phyloP scores from a whole-genome alignment of 2,797 vertebrate species.

The Ctenopoma multispine region DNA sequence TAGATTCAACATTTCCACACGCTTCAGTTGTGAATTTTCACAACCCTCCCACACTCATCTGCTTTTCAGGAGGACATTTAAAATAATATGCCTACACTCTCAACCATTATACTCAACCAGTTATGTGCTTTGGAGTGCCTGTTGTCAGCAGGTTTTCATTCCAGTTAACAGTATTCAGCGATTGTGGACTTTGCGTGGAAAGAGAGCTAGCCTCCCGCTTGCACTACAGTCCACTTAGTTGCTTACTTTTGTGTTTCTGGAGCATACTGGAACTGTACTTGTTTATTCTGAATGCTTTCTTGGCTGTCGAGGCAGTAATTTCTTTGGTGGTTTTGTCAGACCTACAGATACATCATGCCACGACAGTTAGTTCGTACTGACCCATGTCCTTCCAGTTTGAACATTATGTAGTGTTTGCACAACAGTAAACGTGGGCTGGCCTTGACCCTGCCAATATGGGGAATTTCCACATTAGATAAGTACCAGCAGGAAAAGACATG shows the following conservation, averaged over 20 bases:
- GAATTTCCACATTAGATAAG: slow-evolving; percentile 27
- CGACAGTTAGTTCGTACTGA: not conserved
- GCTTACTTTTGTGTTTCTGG: not conserved
- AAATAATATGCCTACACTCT: not conserved
- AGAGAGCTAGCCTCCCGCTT: not conserved
- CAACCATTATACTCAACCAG: too few species aligned
- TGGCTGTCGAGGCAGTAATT: not conserved
- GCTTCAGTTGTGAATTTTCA: slow-evolving; percentile 1
- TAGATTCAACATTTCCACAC: not conserved
- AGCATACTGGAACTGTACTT: not conserved
- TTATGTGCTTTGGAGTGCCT: not conserved
- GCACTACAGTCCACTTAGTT: not conserved
- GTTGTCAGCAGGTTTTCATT: not conserved
- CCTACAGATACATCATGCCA: not conserved
- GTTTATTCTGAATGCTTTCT: not conserved
- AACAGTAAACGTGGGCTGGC: slow-evolving; percentile 11
- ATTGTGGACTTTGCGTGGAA: not conserved
- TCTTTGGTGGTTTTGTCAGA: not conserved
- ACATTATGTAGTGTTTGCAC: slow-evolving; percentile 35
- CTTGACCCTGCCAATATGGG: slow-evolving; percentile 21
- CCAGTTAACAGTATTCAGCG: not conserved
- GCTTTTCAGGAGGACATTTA: not conserved
- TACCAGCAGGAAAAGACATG: slow-evolving; percentile 10
- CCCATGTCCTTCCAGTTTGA: slow-evolving; percentile 17
- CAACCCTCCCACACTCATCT: not conserved